These are phyloP conservation scores for Lycodopsis pacificus DNA, from an alignment of 2,797 vertebrate species.

Conservation along the genomic window DNA sequence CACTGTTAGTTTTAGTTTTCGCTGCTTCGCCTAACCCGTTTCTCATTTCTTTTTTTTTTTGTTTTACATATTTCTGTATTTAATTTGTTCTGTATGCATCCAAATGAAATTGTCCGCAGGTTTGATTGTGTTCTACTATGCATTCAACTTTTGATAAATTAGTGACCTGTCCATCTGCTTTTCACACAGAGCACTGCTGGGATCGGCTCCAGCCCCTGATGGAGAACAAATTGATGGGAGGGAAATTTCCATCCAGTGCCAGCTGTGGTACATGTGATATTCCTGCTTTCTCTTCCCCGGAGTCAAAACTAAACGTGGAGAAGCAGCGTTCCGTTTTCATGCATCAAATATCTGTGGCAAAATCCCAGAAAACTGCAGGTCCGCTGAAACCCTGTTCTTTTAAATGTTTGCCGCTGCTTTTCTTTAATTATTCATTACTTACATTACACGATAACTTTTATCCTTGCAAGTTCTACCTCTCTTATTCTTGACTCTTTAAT, in stretches of 20 bases:
- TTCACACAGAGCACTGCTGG: slow-evolving; percentile 16
- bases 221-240: neutral
- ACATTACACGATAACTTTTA: neutral
- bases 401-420: neutral
- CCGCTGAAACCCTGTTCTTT: neutral
- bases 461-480: neutral
- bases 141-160: neutral
- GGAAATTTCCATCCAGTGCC: neutral
- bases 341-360: neutral
- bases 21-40: neutral
- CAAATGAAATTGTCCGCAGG: neutral
- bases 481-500: neutral
- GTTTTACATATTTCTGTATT: neutral
- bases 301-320: neutral
- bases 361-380: neutral
- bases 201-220: slow-evolving; percentile 1
- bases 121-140: neutral
- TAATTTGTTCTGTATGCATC: neutral
- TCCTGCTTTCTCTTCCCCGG: neutral
- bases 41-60: neutral
- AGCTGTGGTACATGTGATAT: neutral
- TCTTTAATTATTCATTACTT: neutral
- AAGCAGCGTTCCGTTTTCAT: neutral
- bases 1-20: slow-evolving; percentile 21
- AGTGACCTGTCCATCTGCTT: slow-evolving; percentile 7